A percentile compares a stretch with the other conserved stretches of the same genome.
phyloP scores from a whole-genome alignment of 2,888 invertebrate genomes.

The Synanthedon tipuliformis region DNA sequence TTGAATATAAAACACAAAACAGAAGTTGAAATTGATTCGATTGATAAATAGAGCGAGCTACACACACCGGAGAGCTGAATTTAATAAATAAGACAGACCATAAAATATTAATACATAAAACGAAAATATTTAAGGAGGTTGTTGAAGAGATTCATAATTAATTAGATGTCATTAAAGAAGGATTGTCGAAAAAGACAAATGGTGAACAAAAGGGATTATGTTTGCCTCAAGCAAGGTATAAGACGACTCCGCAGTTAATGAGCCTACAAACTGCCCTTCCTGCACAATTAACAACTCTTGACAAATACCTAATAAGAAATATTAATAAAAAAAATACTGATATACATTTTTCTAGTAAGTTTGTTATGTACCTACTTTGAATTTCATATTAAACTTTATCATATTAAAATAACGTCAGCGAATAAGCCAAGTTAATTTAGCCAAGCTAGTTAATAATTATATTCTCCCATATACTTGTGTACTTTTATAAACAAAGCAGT shows the following conservation, averaged over 20 bases:
- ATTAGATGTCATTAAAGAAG: background rate
- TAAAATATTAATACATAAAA: too few relatives aligned
- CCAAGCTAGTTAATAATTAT: too few relatives aligned
- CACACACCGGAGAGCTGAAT: too few relatives aligned
- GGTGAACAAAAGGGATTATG: constrained; percentile 6
- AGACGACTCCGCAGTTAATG: constrained; percentile 4
- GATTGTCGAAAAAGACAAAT: background rate
- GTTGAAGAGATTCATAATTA: background rate
- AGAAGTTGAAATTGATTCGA: too few relatives aligned
- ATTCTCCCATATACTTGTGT: too few relatives aligned
- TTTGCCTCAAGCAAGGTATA: background rate
- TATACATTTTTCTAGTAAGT: background rate
- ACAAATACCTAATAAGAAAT: constrained; percentile 39
- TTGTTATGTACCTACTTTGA: background rate
- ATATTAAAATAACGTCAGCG: too few relatives aligned
- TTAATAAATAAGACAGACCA: too few relatives aligned
- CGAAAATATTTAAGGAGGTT: too few relatives aligned
- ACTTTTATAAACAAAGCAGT: too few relatives aligned
- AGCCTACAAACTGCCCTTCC: background rate
- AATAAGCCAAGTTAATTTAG: too few relatives aligned
- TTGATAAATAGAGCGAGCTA: too few relatives aligned
- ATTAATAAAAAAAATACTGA: constrained; percentile 25
- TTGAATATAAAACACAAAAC: too few relatives aligned
- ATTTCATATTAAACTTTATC: background rate
- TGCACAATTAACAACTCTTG: constrained; percentile 45